Conservation (phyloP, 2,888 invertebrate species). For the Dynastes hyllus region DNA sequence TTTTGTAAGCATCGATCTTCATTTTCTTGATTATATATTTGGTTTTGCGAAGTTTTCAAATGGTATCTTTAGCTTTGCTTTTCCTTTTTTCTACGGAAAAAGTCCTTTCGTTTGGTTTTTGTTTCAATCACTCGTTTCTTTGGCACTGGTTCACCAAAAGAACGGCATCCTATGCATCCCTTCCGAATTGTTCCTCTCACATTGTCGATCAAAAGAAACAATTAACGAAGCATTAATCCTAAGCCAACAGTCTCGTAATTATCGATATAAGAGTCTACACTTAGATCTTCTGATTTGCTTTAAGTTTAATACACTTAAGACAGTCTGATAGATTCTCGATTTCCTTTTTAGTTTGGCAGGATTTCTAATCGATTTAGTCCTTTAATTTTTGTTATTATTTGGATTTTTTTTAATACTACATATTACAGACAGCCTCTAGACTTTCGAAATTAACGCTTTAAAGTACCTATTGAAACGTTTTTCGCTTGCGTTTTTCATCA, state of each 20-base stretch:
- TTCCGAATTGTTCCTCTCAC: constrained; percentile 1
- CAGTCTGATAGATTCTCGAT: constrained; percentile 10
- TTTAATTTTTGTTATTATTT: too few species aligned
- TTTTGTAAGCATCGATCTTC: too few species aligned
- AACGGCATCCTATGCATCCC: constrained; percentile 10
- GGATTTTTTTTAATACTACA: constrained; percentile 15
- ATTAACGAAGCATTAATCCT: neutral
- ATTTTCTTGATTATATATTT: too few species aligned
- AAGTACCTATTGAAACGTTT: constrained; percentile 27
- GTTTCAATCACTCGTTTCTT: constrained; percentile 2
- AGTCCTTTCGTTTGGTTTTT: neutral
- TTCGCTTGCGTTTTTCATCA: too few species aligned
- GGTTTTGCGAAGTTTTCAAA: too few species aligned
- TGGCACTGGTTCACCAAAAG: constrained; percentile 35
- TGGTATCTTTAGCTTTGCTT: too few species aligned
- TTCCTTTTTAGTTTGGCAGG: neutral
- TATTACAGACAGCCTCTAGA: constrained; percentile 7
- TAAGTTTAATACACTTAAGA: constrained; percentile 34
- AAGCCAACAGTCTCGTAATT: constrained; percentile 34
- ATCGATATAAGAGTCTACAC: constrained; percentile 28
- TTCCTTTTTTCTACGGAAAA: too few species aligned
- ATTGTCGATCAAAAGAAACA: constrained; percentile 6
- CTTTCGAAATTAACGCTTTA: neutral
- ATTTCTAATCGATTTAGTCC: constrained; percentile 11
- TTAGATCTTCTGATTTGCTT: constrained; percentile 16